Evolutionary conservation across 2,797 vertebrate genomes (phyloP).

Genomic region (Muraenolepis orangiensis): DNA sequence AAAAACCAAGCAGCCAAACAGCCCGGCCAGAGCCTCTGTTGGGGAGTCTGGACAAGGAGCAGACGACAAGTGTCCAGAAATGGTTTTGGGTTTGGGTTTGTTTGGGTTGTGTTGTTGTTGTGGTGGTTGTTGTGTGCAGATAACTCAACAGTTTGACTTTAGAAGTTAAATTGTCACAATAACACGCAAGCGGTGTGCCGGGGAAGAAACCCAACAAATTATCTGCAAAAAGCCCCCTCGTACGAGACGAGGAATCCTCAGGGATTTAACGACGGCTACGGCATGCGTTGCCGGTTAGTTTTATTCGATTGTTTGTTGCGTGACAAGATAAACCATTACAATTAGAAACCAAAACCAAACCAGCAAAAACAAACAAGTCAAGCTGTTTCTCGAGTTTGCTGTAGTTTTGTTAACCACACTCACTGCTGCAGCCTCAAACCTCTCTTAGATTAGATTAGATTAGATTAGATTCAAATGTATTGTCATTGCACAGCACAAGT

Average conservation of each 20-base stretch:
- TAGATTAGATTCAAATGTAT: too few relatives aligned
- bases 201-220: background rate
- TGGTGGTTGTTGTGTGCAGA: background rate
- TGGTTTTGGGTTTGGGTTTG: conserved; percentile 45
- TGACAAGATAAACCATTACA: conserved; percentile 1
- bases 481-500: too few relatives aligned
- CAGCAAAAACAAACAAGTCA: background rate
- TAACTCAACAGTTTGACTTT: too few relatives aligned
- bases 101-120: background rate
- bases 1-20: too few relatives aligned
- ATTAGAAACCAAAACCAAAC: background rate
- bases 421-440: too few relatives aligned
- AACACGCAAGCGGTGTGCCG: background rate
- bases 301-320: conserved; percentile 7
- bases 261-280: background rate
- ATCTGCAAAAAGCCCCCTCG: background rate
- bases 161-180: background rate
- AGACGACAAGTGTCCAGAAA: conserved; percentile 42
- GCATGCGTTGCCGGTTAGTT: background rate
- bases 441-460: too few relatives aligned
- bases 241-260: background rate
- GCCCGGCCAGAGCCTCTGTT: too few relatives aligned
- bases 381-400: background rate
- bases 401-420: too few relatives aligned
- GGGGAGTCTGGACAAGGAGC: too few relatives aligned